Evolutionary conservation across 92 coral and sea anemone genomes (phyloP).

Genomic region (Paramuricea clavata): DNA sequence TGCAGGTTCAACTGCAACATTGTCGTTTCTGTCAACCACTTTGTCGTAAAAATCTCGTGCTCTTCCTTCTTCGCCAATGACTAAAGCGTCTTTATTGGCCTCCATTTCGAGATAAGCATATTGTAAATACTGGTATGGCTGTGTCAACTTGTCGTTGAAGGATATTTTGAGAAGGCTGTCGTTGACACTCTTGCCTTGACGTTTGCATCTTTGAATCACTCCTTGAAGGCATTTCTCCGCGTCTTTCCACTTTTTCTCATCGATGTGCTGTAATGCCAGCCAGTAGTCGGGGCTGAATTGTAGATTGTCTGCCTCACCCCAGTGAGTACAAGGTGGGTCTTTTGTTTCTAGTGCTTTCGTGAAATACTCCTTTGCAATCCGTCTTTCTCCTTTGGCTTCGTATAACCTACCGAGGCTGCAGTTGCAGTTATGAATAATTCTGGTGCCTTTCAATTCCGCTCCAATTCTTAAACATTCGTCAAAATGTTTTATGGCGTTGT

Average conservation of each 20-base stretch:
- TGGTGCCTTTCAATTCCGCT: background rate
- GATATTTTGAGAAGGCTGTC: constrained; percentile 15
- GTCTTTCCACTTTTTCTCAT: background rate
- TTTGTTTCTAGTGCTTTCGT: background rate
- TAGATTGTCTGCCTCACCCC: constrained; percentile 44
- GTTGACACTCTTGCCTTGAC: background rate
- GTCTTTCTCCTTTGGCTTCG: constrained; percentile 2
- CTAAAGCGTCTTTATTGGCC: background rate
- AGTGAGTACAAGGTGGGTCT: constrained; percentile 7
- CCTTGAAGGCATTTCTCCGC: background rate
- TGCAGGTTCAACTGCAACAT: background rate
- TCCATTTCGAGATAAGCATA: background rate
- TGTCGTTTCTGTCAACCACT: background rate
- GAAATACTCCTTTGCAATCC: background rate
- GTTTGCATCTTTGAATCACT: constrained; percentile 1
- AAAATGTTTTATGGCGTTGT: background rate
- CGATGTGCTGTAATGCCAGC: constrained; percentile 23
- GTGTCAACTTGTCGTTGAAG: constrained; percentile 1
- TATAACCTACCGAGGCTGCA: constrained; percentile 7
- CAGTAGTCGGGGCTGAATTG: constrained; percentile 53
- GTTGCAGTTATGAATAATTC: constrained; percentile 7
- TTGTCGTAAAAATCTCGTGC: background rate
- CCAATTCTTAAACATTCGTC: background rate
- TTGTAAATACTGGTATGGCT: constrained; percentile 23
- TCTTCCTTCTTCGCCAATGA: constrained; percentile 28